These are phyloP conservation scores for Xenopus petersii DNA, from an alignment of 2,797 vertebrate genomes.

Conservation along the genomic window DNA sequence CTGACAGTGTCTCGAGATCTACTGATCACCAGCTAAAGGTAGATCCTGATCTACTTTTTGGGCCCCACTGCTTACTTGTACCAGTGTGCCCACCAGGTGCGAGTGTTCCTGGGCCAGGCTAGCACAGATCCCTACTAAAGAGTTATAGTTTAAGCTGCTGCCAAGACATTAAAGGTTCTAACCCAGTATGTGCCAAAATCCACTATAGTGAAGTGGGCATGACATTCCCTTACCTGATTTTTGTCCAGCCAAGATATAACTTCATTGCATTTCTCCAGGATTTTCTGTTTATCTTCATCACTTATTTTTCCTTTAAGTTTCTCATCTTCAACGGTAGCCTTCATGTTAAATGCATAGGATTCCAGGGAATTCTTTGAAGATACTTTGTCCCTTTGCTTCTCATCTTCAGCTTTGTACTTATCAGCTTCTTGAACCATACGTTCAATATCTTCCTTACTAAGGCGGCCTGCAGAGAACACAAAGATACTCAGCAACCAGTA, in stretches of 20 bases:
- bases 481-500: no score
- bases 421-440: conserved; percentile 92
- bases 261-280: conserved; percentile 85
- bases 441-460: conserved; percentile 93
- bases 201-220: no score
- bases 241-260: conserved; percentile 89
- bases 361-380: conserved; percentile 80
- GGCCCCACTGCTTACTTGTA: no score
- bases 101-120: no score
- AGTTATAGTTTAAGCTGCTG: no score
- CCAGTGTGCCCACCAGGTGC: no score
- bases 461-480: conserved; percentile 67
- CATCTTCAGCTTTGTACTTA: conserved; percentile 83
- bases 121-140: no score
- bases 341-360: conserved; percentile 89
- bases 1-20: no score
- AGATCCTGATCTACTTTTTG: no score
- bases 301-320: conserved; percentile 88
- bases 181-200: no score
- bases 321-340: conserved; percentile 87
- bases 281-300: conserved; percentile 80
- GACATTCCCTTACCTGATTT: conserved; percentile 76
- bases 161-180: no score
- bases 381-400: conserved; percentile 72
- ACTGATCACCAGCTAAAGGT: no score